Percentiles rank a stretch among this genome's conserved stretches.
These are phyloP conservation scores for Bettongia penicillata DNA, from an alignment of 2,113 vertebrate species.

Conservation along the genomic window DNA sequence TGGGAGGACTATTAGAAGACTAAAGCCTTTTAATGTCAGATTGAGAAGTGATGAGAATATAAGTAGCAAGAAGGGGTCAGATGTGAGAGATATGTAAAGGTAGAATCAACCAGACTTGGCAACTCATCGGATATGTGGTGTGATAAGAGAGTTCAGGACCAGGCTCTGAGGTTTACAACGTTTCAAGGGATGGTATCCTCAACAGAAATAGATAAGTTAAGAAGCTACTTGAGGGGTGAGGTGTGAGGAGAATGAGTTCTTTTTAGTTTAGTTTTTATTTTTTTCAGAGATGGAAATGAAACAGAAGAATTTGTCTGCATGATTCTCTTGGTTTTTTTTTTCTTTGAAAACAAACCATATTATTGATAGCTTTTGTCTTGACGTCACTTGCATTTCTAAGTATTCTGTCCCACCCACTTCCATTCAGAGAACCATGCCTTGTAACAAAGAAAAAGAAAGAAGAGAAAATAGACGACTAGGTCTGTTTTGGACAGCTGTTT, in stretches of 20 bases:
- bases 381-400: neutral
- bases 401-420: neutral
- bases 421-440: neutral
- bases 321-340: neutral
- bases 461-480: neutral
- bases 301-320: neutral
- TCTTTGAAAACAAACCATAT: neutral
- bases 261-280: neutral
- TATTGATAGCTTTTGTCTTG: neutral
- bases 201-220: neutral
- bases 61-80: neutral
- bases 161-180: neutral
- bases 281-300: neutral
- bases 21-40: neutral
- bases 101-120: neutral
- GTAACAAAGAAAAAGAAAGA: neutral
- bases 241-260: neutral
- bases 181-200: neutral
- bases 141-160: neutral
- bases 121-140: neutral
- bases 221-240: neutral
- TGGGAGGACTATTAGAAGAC: neutral
- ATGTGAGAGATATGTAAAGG: neutral
- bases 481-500: neutral
- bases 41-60: neutral